Percentiles rank a stretch among this genome's conserved stretches.
These are phyloP conservation scores for Cynaeus angustus DNA, from an alignment of 2,888 invertebrate genomes.

Conservation along the genomic window DNA sequence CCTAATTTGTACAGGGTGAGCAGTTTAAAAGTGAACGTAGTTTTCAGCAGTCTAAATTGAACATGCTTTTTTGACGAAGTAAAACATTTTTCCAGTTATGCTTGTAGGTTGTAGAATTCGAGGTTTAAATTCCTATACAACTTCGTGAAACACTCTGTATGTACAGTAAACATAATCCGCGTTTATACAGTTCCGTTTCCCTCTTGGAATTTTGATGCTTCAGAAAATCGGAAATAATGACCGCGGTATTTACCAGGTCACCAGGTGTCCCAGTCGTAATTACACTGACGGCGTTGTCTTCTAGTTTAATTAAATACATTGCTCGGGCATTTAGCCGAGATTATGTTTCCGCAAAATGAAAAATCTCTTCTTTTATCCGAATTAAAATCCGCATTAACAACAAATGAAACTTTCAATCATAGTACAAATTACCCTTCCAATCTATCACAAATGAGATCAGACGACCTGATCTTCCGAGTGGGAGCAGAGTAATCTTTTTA, in stretches of 20 bases:
- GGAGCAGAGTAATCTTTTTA: slow-evolving; percentile 36
- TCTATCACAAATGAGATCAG: slow-evolving; percentile 19
- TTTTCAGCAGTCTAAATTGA: too few species aligned
- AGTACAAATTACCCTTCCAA: slow-evolving; percentile 17
- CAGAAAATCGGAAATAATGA: slow-evolving; percentile 8
- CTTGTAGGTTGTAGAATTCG: too few species aligned
- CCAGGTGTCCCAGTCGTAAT: slow-evolving; percentile 24
- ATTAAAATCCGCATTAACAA: slow-evolving; percentile 11
- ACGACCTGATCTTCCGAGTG: slow-evolving; percentile 30
- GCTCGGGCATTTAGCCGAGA: slow-evolving; percentile 9
- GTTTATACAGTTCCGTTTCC: too few species aligned
- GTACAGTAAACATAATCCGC: too few species aligned
- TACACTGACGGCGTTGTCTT: slow-evolving; percentile 12
- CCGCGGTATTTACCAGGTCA: slow-evolving; percentile 8
- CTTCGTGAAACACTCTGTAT: too few species aligned
- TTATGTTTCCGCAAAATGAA: slow-evolving; percentile 25
- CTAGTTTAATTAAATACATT: slow-evolving; percentile 16
- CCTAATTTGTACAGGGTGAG: too few species aligned
- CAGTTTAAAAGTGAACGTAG: too few species aligned
- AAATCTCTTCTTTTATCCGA: slow-evolving; percentile 18
- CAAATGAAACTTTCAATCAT: slow-evolving; percentile 20
- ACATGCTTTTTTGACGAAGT: too few species aligned
- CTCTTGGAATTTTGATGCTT: not conserved
- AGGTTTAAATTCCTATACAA: too few species aligned
- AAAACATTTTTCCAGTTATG: too few species aligned